A percentile compares a stretch with the other conserved stretches of the same genome.
phyloP scores from a whole-genome alignment of 1,140 invertebrate genomes.

The Limonius californicus region DNA sequence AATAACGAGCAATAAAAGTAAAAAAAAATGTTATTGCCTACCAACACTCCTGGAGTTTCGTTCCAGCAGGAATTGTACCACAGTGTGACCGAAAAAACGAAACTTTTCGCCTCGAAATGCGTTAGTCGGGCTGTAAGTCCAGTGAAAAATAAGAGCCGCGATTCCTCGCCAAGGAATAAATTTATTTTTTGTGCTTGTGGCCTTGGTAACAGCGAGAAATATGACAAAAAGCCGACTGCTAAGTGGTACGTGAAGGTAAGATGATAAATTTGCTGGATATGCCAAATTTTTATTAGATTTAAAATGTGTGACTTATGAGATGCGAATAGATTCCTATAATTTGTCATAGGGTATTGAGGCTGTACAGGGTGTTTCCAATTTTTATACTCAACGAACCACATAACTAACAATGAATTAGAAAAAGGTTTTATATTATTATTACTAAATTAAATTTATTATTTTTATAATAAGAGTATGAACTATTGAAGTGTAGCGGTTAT shows the following conservation, averaged over 20 bases:
- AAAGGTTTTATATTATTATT: too few species aligned
- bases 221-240: constrained; percentile 34
- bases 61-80: constrained; percentile 42
- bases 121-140: constrained; percentile 19
- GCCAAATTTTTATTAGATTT: too few species aligned
- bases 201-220: constrained; percentile 33
- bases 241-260: constrained; percentile 53
- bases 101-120: constrained; percentile 45
- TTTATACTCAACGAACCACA: too few species aligned
- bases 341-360: too few species aligned
- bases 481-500: too few species aligned
- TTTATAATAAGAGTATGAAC: too few species aligned
- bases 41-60: constrained; percentile 37
- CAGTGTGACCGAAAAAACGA: constrained; percentile 43
- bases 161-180: constrained; percentile 29
- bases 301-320: too few species aligned
- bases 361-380: too few species aligned
- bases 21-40: constrained; percentile 37
- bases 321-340: too few species aligned
- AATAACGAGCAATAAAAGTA: too few species aligned
- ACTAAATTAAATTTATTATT: too few species aligned
- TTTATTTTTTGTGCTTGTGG: constrained; percentile 41
- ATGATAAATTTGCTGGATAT: not conserved
- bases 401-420: too few species aligned
- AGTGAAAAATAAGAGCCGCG: constrained; percentile 26